phyloP scores from a whole-genome alignment of 2,888 invertebrate genomes.

The Lepidochrysops patricia region DNA sequence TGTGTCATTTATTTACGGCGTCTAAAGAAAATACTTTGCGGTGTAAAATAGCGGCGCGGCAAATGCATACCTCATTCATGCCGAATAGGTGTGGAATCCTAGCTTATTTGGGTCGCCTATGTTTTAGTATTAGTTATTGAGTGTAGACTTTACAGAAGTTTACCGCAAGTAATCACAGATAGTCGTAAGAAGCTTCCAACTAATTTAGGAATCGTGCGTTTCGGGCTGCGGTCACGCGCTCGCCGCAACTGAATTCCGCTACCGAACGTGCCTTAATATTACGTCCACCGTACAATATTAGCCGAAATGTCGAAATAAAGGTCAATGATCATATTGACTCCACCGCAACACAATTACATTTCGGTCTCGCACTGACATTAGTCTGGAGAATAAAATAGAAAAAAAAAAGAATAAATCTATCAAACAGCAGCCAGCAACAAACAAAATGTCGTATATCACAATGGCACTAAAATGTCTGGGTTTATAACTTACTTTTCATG shows the following conservation, averaged over 20 bases:
- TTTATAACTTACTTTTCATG: neutral
- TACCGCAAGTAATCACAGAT: slow-evolving; percentile 61
- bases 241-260: slow-evolving; percentile 54
- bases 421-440: no score
- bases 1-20: slow-evolving; percentile 10
- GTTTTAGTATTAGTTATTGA: slow-evolving; percentile 51
- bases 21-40: slow-evolving; percentile 40
- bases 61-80: slow-evolving; percentile 60
- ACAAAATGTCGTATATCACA: neutral
- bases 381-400: neutral
- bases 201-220: slow-evolving; percentile 63
- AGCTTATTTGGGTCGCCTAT: slow-evolving; percentile 62
- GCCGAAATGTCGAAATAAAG: slow-evolving; percentile 19
- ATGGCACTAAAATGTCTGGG: neutral
- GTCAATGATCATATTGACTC: slow-evolving; percentile 20
- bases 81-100: slow-evolving; percentile 50
- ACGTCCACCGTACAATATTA: slow-evolving; percentile 21
- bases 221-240: slow-evolving; percentile 55
- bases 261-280: slow-evolving; percentile 36
- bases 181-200: slow-evolving; percentile 47
- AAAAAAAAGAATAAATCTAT: neutral
- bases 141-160: slow-evolving; percentile 45
- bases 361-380: neutral
- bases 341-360: slow-evolving; percentile 4
- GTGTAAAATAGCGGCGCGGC: slow-evolving; percentile 53